Base-by-base conservation (phyloP, 2,888 invertebrate genomes). In the Steinernema hermaphroditum region DNA sequence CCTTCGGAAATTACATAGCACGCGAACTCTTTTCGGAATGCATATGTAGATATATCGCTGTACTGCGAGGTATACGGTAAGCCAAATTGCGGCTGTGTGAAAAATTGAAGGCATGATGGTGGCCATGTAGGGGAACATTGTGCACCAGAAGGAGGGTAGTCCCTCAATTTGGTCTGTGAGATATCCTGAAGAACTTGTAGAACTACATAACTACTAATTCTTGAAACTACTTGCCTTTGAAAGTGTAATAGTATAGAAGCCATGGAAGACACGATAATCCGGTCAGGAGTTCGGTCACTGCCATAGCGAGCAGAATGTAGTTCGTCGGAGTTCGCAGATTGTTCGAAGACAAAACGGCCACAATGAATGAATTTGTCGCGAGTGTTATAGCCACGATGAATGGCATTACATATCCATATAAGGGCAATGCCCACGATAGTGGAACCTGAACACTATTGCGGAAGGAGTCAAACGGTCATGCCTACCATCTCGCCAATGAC, bases 11-110 rank as follows among this genome's bases (percentile, higher is more conserved):
- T 90, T 91, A 85, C 91, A 91, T 88, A 90, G 90, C 24, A 92
- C 92, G 74, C 93, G 90, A 0, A 94, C 95, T 76, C 92, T 90
- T 0, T 93, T 92, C 0, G 94, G 93, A 87, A 94, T 93, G 86
- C 95, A 95, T 1, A 96, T 94, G 89, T 94, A 95, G 83, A 96
- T 93, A 89, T 95, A 96, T 76, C 95, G 90, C 88, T 96, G 95
- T 22, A 93, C 92, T 0, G 94, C 95, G 77, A 95, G 88, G 0
- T 93, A 93, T 78, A 95, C 89, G 0, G 95, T 95, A 82, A 95
- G 89, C 94, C 94, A 95, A 76, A 94, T 94, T 81, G 94, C 93
- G 81, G 93, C 93, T 2, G 94, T 94, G 89, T 95, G 95, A 88
- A 94, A 94, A 89, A 94, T 91, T 27, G 92, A 92, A 27, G 94